phyloP scores from a whole-genome alignment of 2,888 invertebrate species.

The Hypsopygia costalis region DNA sequence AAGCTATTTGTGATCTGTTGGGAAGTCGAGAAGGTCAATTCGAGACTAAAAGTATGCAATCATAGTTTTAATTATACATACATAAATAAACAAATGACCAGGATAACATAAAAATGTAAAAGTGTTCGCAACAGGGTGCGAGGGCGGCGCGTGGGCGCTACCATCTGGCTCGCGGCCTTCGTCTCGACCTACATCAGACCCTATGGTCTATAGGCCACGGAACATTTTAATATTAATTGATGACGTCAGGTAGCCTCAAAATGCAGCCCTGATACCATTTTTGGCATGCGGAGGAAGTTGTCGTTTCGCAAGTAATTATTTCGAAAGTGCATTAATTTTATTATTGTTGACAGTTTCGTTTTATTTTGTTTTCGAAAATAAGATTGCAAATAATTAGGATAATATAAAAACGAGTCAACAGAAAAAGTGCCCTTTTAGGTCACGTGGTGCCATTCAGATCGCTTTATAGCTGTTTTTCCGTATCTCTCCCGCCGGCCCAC shows the following conservation, averaged over 20 bases:
- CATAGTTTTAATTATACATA: no score
- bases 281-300: not conserved
- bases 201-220: constrained; percentile 34
- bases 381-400: no score
- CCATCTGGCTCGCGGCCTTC: constrained; percentile 59
- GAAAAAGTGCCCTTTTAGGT: no score
- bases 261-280: constrained; percentile 9
- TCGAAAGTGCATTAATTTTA: not conserved
- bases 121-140: constrained; percentile 35
- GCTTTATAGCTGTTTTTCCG: no score
- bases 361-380: no score
- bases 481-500: no score
- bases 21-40: no score
- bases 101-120: constrained; percentile 24
- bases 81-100: constrained; percentile 1
- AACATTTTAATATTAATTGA: constrained; percentile 9
- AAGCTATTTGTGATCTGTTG: no score
- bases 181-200: constrained; percentile 37
- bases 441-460: no score
- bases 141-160: constrained; percentile 49
- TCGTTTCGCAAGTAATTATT: not conserved
- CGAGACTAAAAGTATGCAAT: no score
- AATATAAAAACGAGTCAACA: no score
- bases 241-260: constrained; percentile 3
- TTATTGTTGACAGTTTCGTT: no score